Base-by-base conservation (phyloP, 2,888 invertebrate species). In the Penaeus monodon region DNA sequence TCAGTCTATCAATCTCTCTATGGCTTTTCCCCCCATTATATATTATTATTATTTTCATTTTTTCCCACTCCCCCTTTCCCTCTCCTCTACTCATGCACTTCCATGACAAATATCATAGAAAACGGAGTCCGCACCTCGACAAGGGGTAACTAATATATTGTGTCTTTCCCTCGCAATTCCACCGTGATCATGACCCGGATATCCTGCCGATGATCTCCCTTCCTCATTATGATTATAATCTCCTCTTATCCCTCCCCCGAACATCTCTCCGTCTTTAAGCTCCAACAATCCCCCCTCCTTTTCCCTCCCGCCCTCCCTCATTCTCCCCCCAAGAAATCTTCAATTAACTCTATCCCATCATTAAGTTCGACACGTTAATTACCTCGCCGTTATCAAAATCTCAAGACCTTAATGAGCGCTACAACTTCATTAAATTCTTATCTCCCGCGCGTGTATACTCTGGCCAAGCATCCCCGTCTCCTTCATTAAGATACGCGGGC, bases 1-100 rank as follows among this genome's bases (percentile, higher is more conserved):
- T 76, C 76, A n/a, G 14, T 33, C 49, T 76, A 20, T 68, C 68
- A 12, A 49, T 49, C 22, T 33, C 27, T 57, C 76, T 76, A 49
- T 33, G 17, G n/a, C 49, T 44, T 57, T 17, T 33, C 49, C 44
- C 44, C 27, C 57, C 27, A 49, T 76, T 74, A 17, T 22, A 20
- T 74, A 4, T 14, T 12, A 38, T 20, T 49, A n/a, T 76, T 44
- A 44, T 44, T 76, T 12, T 76, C 76, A 38, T 38, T 76, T 33
- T 76, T 49, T 76, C 49, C 44, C 76, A n/a, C 49, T 76, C 49
- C 49, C 76, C 27, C 49, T 44, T 44, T 76, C 76, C n/a, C 49
- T 49, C 49, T 49, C 76, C 76, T 44, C 76, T 76, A 27, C 76
- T 76, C 49, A 27, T 24, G n/a, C 14, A 44, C 27, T 57, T 76